Evolutionary conservation across 1,140 invertebrate species (phyloP), one percentile per base, ranked within the genome.

Genomic region (Calephelis nemesis): DNA sequence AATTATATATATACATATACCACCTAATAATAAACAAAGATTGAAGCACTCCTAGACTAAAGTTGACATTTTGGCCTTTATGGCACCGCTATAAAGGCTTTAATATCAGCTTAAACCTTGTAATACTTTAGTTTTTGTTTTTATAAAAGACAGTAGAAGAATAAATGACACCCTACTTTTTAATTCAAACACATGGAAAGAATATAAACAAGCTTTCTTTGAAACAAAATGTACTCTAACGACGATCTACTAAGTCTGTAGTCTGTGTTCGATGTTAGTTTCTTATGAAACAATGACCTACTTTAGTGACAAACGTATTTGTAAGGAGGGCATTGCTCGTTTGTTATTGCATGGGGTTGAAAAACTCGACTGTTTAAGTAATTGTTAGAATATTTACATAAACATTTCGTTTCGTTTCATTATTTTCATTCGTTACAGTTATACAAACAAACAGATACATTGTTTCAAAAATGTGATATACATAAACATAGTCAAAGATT

Each of bases 221-320:
- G 30, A 30, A 49, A 50, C 4, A 50, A 7, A 7, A 15, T 50
- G 13, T 13, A 50, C 49, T 50, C 12, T 13, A 50, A 7, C 12
- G 13, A 15, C n/a, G 7, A 50, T 50, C 12, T 50, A 50, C 49
- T 7, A 13, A 5, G 7, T 7, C 4, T n/a, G 42, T 45, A 50
- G 7, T 50, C 49, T 4, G 49, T 50, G 7, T 13, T 13, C 12
- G n/a, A 15, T 52, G n/a, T 15, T 13, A 52, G 49, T 15, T 19
- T 15, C 49, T 45, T 45, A 52, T 52, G 49, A 15, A 13, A 52
- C 49, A 52, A 54, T 19, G 52, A 54, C 52, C 52, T 54, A 54
- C 15, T 19, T 54, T 10, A 54, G 52, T 19, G 15, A 54, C 52
- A 19, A 54, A 54, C 10, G 15, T 54, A 54, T 30, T 54, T 54